A percentile compares a stretch with the other conserved stretches of the same genome.
These are phyloP conservation scores for Rotaria magnacalcarata DNA, from an alignment of 2,888 invertebrate genomes.

Conservation along the genomic window DNA sequence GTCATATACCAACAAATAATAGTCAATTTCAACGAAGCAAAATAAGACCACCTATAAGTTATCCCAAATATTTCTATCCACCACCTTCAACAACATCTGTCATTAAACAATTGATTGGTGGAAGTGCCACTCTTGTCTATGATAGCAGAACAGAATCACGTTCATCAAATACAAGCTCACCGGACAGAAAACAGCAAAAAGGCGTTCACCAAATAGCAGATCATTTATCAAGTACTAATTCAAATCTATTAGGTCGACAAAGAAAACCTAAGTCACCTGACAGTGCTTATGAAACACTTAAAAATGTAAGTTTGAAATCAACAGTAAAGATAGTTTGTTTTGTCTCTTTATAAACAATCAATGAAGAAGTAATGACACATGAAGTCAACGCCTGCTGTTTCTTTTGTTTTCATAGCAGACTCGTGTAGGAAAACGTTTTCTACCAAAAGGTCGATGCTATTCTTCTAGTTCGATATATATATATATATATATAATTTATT, in stretches of 20 bases:
- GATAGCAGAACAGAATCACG: neutral
- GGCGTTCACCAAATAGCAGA: neutral
- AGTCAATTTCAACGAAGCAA: neutral
- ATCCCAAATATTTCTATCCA: conserved; percentile 3
- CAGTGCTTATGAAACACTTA: neutral
- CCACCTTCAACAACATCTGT: conserved; percentile 7
- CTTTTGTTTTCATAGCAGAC: no score
- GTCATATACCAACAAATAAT: neutral
- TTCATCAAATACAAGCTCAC: neutral
- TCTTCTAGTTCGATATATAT: no score
- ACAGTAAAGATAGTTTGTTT: no score
- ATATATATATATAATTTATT: no score
- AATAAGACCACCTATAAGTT: neutral
- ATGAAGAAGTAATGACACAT: no score
- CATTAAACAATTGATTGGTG: neutral
- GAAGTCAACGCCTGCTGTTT: no score
- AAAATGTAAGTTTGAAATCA: neutral
- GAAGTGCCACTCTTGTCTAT: neutral
- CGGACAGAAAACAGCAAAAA: neutral
- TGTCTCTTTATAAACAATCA: no score
- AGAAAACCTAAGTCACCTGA: neutral
- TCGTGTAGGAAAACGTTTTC: no score
- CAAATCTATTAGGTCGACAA: neutral
- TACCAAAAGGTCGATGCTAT: no score
- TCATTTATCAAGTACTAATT: neutral